phyloP scores from a whole-genome alignment of 2,797 vertebrate genomes.

The Champsocephalus esox region DNA sequence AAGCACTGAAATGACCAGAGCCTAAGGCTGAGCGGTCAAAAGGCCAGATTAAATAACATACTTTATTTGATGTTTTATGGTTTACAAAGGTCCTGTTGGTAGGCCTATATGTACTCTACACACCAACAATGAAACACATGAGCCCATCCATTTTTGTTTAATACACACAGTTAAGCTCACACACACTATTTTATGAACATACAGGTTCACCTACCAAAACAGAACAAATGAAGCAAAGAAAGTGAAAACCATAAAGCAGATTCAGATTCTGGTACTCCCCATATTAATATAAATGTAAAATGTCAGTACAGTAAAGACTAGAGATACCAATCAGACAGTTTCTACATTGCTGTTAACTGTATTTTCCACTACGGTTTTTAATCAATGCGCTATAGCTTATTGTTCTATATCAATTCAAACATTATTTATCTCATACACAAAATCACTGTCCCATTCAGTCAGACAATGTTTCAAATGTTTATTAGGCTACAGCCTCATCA shows the following conservation, averaged over 20 bases:
- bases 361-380: neutral
- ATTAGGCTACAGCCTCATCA: too few species aligned
- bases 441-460: neutral
- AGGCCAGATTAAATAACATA: constrained; percentile 15
- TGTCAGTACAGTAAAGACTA: neutral
- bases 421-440: neutral
- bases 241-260: too few species aligned
- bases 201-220: too few species aligned
- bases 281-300: neutral
- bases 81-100: neutral
- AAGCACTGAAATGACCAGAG: constrained; percentile 46
- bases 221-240: too few species aligned
- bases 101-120: neutral
- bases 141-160: too few species aligned
- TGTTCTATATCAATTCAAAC: neutral
- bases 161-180: too few species aligned
- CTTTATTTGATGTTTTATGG: neutral
- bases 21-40: constrained; percentile 30
- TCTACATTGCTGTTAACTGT: neutral
- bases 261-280: too few species aligned
- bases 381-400: neutral
- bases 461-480: too few species aligned
- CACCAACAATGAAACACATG: too few species aligned
- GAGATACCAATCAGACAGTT: neutral
- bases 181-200: too few species aligned